These are phyloP conservation scores for Unio delphinus DNA, from an alignment of 2,888 invertebrate genomes.

Conservation along the genomic window DNA sequence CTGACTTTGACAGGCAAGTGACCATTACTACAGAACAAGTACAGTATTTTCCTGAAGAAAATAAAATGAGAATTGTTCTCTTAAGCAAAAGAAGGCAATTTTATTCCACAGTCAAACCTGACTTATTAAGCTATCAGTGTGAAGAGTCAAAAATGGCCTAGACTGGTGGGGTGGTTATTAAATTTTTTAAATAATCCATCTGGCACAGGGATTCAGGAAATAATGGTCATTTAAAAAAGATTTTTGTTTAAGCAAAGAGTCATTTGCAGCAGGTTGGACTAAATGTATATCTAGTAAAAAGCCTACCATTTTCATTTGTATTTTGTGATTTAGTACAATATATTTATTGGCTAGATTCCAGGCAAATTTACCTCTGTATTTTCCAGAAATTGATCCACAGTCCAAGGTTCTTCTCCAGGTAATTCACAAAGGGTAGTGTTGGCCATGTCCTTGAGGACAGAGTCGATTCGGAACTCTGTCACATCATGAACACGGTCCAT, in stretches of 20 bases:
- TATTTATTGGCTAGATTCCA: not conserved
- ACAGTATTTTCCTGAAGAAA: not conserved
- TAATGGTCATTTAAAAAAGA: too few relatives aligned
- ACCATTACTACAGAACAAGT: not conserved
- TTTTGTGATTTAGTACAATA: not conserved
- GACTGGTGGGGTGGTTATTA: too few relatives aligned
- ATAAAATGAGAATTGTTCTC: not conserved
- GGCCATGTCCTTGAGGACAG: slow-evolving; percentile 90
- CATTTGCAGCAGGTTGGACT: too few relatives aligned
- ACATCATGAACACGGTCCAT: slow-evolving; percentile 74
- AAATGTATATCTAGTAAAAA: too few relatives aligned
- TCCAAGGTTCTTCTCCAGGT: slow-evolving; percentile 89
- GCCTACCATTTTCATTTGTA: too few relatives aligned
- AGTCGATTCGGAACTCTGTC: slow-evolving; percentile 81
- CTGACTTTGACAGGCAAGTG: too few relatives aligned
- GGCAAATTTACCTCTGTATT: slow-evolving; percentile 80
- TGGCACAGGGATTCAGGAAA: too few relatives aligned
- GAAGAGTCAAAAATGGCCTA: too few relatives aligned
- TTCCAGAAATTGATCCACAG: slow-evolving; percentile 87
- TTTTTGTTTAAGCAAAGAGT: too few relatives aligned
- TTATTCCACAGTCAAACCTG: not conserved
- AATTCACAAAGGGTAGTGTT: slow-evolving; percentile 85
- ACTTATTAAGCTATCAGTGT: not conserved
- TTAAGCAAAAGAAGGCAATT: not conserved
- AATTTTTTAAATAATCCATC: too few relatives aligned